Evolutionary conservation across 2,113 vertebrate species (phyloP), one percentile per base, ranked within the genome.

Genomic region (Plecotus auritus): DNA sequence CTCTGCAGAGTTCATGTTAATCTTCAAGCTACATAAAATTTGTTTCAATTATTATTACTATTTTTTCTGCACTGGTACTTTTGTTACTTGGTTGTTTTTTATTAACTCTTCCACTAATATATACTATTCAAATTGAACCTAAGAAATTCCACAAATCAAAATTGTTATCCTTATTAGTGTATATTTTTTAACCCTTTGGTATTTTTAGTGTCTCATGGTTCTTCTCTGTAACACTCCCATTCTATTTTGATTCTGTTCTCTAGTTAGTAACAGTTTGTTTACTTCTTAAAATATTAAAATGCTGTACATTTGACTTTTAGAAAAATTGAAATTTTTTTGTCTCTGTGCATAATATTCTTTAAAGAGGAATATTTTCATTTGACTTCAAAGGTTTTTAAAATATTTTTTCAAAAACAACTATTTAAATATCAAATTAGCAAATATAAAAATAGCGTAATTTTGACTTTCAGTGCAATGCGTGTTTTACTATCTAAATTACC

Each of bases 401-500:
- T 96, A 85, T 59, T 69, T 94, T 95, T 92, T 47, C 40, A 90
- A 84, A 40, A 72, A 94, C 14, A 94, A 89, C 83, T 94, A 49
- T 70, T 56, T 59, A 95, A 77, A 69, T 92, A 74, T 78, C 7
- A 69, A 85, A 67, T 47, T 56, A 47, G 0, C 83, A 85, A 96
- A 73, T 94, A 18, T 84, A 47, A 93, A 95, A 90, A 76, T 80
- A 66, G 42, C 80, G 9, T 92, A 47, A 85, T 90, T 94, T 96
- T 97, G 47, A 56, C 26, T 98, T 98, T 95, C 98, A 99, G 99
- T 97, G 99, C 99, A 91, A 99, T 99, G 99, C 99, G 99, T 10
- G 99, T 99, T 54, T 98, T 99, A 96, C 98, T 99, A 9, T 99
- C 99, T 95, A 99, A 99, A 98, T 98, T 99, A 96, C 99, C 99